Conservation (phyloP, 2,797 vertebrate genomes). For the Brachyrhaphis roseni region DNA sequence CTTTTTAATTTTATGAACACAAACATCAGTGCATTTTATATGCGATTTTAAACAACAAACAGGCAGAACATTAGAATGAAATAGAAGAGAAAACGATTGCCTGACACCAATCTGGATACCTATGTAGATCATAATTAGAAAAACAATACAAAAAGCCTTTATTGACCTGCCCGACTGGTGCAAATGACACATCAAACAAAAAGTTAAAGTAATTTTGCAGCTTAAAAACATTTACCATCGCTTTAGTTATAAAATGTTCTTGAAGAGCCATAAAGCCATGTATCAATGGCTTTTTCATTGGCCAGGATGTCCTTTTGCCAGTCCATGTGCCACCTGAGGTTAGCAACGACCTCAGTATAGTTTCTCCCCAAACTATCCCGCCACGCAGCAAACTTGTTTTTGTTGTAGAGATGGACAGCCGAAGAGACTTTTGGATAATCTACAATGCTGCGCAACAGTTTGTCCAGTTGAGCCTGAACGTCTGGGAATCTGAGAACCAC, state of each 20-base stretch:
- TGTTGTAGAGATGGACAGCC: slow-evolving; percentile 90
- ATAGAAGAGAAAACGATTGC: background rate
- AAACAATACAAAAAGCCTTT: too few relatives aligned
- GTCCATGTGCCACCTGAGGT: slow-evolving; percentile 92
- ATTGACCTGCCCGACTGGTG: background rate
- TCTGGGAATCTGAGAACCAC: slow-evolving; percentile 81
- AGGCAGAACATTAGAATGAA: background rate
- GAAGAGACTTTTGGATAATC: slow-evolving; percentile 89
- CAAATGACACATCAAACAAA: background rate
- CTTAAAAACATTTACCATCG: slow-evolving; percentile 1
- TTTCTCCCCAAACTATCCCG: slow-evolving; percentile 83
- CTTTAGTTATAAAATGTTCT: slow-evolving; percentile 13
- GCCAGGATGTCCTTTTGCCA: slow-evolving; percentile 85
- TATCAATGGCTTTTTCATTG: slow-evolving; percentile 85
- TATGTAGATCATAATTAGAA: background rate
- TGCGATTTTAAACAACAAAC: background rate
- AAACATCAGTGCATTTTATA: background rate
- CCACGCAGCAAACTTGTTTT: slow-evolving; percentile 87
- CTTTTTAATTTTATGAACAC: background rate
- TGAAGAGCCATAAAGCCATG: slow-evolving; percentile 81
- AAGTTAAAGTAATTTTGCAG: background rate
- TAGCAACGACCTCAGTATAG: slow-evolving; percentile 88
- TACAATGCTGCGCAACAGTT: slow-evolving; percentile 82
- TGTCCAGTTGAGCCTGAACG: slow-evolving; percentile 81
- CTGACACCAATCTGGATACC: background rate